phyloP scores from a whole-genome alignment of 2,888 invertebrate genomes.

The Dasypolia templi region DNA sequence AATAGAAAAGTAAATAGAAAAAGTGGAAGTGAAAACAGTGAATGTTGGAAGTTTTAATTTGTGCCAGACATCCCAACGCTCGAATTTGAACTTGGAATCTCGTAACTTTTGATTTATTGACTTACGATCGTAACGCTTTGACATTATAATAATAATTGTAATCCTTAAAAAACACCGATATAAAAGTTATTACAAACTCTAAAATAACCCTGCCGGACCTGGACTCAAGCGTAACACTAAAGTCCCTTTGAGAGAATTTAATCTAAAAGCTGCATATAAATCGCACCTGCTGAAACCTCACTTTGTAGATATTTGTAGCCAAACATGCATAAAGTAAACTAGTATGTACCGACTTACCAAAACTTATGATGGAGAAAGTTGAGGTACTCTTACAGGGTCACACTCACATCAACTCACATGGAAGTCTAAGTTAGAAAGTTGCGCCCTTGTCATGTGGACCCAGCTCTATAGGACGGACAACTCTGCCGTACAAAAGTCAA shows the following conservation, averaged over 20 bases:
- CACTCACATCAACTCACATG: background rate
- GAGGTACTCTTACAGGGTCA: background rate
- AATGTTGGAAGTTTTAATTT: slow-evolving; percentile 85
- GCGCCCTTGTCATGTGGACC: background rate
- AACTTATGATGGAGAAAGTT: background rate
- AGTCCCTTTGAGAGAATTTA: slow-evolving; percentile 37
- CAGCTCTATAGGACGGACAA: background rate
- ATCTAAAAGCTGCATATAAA: slow-evolving; percentile 53
- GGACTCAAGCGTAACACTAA: slow-evolving; percentile 22
- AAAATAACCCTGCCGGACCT: too few relatives aligned
- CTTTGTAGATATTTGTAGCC: slow-evolving; percentile 24
- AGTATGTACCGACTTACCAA: background rate
- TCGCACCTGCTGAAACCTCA: slow-evolving; percentile 48
- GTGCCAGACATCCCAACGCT: slow-evolving; percentile 72
- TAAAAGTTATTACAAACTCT: slow-evolving; percentile 28
- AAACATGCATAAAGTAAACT: background rate
- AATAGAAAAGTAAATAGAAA: slow-evolving; percentile 89
- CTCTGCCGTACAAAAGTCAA: background rate
- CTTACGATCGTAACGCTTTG: slow-evolving; percentile 44
- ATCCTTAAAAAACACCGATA: slow-evolving; percentile 42
- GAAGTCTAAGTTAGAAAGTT: background rate
- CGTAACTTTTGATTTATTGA: slow-evolving; percentile 70
- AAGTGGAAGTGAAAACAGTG: slow-evolving; percentile 84
- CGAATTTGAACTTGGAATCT: slow-evolving; percentile 66
- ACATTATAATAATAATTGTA: slow-evolving; percentile 54